phyloP scores from a whole-genome alignment of 2,888 invertebrate genomes.

The Rambutsinella grinnellia region DNA sequence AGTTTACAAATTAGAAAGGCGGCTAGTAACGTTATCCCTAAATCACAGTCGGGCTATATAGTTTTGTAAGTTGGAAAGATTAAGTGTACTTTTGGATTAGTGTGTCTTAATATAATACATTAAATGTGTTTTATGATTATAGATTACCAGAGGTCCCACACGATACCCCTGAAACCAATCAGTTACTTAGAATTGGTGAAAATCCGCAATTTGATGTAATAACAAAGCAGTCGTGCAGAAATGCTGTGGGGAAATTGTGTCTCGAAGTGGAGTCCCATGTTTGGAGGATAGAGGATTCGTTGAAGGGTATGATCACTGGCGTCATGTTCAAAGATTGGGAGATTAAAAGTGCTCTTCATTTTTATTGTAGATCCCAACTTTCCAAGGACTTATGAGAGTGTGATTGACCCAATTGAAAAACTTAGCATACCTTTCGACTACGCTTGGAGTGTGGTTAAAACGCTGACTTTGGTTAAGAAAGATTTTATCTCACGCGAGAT shows the following conservation, averaged over 20 bases:
- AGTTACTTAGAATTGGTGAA: slow-evolving; percentile 79
- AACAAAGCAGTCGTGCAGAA: slow-evolving; percentile 86
- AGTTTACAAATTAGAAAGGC: background rate
- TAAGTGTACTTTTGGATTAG: too few species aligned
- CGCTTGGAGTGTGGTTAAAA: slow-evolving; percentile 90
- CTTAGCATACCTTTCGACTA: slow-evolving; percentile 81
- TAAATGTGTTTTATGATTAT: too few species aligned
- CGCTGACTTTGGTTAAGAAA: slow-evolving; percentile 84
- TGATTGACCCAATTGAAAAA: slow-evolving; percentile 82
- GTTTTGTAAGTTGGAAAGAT: slow-evolving; percentile 28
- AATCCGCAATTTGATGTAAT: slow-evolving; percentile 86
- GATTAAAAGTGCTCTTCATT: background rate
- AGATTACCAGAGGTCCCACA: slow-evolving; percentile 74
- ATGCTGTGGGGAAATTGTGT: slow-evolving; percentile 85
- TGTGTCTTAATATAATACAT: too few species aligned
- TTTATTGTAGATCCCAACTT: slow-evolving; percentile 67
- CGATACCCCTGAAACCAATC: slow-evolving; percentile 81
- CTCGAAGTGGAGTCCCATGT: slow-evolving; percentile 85
- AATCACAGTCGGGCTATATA: slow-evolving; percentile 20
- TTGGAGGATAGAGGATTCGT: slow-evolving; percentile 76
- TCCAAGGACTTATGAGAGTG: slow-evolving; percentile 76
- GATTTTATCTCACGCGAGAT: slow-evolving; percentile 83
- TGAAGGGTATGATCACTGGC: slow-evolving; percentile 72
- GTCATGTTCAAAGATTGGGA: slow-evolving; percentile 9
- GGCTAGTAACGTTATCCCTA: slow-evolving; percentile 3